A percentile compares a stretch with the other conserved stretches of the same genome.
phyloP scores from a whole-genome alignment of 1,140 invertebrate species.

The Branchinecta lindahli region DNA sequence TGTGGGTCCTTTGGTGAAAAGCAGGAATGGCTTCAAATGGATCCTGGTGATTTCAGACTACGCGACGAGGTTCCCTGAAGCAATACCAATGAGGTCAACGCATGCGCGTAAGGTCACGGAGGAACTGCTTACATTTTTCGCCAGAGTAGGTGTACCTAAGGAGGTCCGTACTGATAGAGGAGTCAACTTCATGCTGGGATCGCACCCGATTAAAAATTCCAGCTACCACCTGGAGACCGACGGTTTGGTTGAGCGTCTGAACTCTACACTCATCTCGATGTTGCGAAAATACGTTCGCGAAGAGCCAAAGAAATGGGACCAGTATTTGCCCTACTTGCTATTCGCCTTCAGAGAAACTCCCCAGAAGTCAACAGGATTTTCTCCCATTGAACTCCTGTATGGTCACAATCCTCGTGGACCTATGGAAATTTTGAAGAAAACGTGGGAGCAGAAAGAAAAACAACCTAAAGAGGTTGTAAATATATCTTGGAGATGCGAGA shows the following conservation, averaged over 20 bases:
- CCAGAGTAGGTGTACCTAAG: constrained; percentile 25
- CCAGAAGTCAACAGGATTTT: no score
- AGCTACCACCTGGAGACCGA: constrained; percentile 20
- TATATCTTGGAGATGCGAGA: no score
- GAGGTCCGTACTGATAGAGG: constrained; percentile 27
- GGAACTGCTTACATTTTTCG: constrained; percentile 24
- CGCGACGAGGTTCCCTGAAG: constrained; percentile 27
- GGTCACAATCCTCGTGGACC: no score
- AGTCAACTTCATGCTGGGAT: constrained; percentile 19
- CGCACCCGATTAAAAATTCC: constrained; percentile 21
- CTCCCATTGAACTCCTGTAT: no score
- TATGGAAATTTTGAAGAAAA: no score
- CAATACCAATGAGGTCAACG: constrained; percentile 23
- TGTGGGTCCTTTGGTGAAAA: constrained; percentile 20
- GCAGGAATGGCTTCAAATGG: constrained; percentile 22
- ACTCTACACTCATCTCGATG: constrained; percentile 23
- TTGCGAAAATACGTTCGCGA: constrained; percentile 15
- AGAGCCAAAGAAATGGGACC: no score
- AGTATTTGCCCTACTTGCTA: no score
- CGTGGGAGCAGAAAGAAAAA: no score
- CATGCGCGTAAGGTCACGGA: constrained; percentile 25
- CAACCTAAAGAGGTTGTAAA: no score
- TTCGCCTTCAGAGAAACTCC: no score
- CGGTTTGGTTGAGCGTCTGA: constrained; percentile 25
- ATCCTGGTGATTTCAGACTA: constrained; percentile 28